Percentiles rank a stretch among this genome's conserved stretches.
Conservation (phyloP, 2,113 vertebrate species). For the Chelonoidis abingdonii region DNA sequence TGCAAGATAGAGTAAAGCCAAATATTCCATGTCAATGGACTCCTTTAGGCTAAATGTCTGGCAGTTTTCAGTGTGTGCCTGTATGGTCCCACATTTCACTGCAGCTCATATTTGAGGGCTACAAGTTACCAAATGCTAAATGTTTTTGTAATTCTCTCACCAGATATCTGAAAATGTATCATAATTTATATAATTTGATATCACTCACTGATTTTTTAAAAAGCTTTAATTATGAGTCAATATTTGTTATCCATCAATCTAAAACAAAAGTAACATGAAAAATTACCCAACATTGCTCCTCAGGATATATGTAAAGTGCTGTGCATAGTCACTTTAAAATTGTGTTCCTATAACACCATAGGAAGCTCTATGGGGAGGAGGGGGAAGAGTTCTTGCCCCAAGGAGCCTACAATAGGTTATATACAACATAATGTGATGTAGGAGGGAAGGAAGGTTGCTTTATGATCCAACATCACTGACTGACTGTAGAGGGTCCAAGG, state of each 20-base stretch:
- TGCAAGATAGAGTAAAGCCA: neutral
- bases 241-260: neutral
- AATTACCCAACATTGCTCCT: neutral
- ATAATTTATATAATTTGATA: neutral
- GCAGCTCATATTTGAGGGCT: neutral
- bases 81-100: neutral
- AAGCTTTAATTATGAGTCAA: neutral
- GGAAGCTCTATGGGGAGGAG: neutral
- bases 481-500: neutral
- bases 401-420: neutral
- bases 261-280: neutral
- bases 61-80: neutral
- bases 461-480: neutral
- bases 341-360: neutral
- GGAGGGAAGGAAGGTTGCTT: slow-evolving; percentile 8
- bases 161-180: neutral
- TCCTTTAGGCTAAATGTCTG: accelerated
- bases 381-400: neutral
- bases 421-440: slow-evolving; percentile 9
- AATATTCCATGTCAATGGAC: neutral
- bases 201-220: neutral
- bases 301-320: neutral
- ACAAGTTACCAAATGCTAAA: neutral
- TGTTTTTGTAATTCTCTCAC: neutral
- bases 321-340: neutral